phyloP scores from a whole-genome alignment of 2,113 vertebrate genomes.

The Aptenodytes forsteri region DNA sequence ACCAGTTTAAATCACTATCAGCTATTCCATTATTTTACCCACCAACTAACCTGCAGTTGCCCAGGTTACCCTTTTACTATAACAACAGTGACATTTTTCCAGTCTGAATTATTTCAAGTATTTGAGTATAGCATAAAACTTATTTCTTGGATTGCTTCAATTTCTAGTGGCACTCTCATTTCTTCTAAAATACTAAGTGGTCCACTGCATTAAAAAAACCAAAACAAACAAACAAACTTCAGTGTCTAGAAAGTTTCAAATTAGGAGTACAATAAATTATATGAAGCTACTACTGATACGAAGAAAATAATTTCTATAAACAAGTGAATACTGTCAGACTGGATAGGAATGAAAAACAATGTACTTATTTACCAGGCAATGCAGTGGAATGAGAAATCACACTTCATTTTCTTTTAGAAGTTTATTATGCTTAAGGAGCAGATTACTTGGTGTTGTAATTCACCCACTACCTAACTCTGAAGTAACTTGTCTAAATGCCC shows the following conservation, averaged over 20 bases:
- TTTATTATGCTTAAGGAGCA: not conserved
- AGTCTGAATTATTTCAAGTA: not conserved
- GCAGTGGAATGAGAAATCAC: not conserved
- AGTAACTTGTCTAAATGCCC: not conserved
- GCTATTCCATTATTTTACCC: not conserved
- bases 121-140: not conserved
- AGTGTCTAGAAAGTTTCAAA: not conserved
- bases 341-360: not conserved
- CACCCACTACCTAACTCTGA: not conserved
- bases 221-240: not conserved
- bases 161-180: not conserved
- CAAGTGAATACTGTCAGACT: not conserved
- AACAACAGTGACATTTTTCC: not conserved
- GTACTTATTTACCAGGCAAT: not conserved
- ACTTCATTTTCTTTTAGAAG: not conserved
- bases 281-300: not conserved
- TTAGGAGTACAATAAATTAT: not conserved
- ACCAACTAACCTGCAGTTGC: not conserved
- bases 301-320: not conserved
- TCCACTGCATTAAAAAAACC: not conserved
- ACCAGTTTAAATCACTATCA: not conserved
- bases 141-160: not conserved
- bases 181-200: not conserved
- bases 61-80: not conserved
- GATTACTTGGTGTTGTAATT: not conserved